Evolutionary conservation across 1,140 invertebrate species (phyloP), one percentile per base, ranked within the genome.

Genomic region (Drosophila truncata): DNA sequence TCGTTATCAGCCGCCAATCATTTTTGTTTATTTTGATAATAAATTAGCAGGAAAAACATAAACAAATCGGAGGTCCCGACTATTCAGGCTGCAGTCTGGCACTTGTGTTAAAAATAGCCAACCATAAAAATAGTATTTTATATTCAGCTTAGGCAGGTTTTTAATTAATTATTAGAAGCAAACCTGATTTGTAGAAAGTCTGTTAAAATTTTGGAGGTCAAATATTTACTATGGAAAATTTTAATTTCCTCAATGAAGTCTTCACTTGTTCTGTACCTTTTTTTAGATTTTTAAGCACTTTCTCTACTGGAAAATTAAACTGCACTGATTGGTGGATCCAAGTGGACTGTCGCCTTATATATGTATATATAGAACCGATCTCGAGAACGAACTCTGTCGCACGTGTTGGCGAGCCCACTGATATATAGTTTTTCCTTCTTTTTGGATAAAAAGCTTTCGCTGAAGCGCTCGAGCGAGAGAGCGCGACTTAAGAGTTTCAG

Each of bases 361-460:
- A 29, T n/a, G 13, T 35, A 35, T 50, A 42, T 35, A 16, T 27
- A 31, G 13, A 29, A 70, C 37, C 23, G 62, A 70, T 66, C 62
- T 35, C 13, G 9, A 39, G 18, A 23, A 41, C 25, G 7, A 37
- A 6, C 25, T 13, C 42, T 14, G 13, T 42, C 54, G 52, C 84
- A 87, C 71, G 76, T 80, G 72, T 65, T 78, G 64, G 18, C 46
- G 14, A n/a, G 16, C 18, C 46, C 47, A 20, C 33, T 18, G 33
- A 52, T 39, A 18, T 29, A 41, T 41, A 10, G 44, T 61, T 59
- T 54, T 39, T 41, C 9, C 9, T n/a, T 55, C 33, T 27, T 58
- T 76, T 69, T 69, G 55, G 74, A 78, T 81, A 55, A 29, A 55
- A 73, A 82, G 82, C 79, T 86, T 78, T 82, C 50, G 31, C 54